Evolutionary conservation across 1,140 invertebrate species (phyloP).

Genomic region (Hestina assimilis): DNA sequence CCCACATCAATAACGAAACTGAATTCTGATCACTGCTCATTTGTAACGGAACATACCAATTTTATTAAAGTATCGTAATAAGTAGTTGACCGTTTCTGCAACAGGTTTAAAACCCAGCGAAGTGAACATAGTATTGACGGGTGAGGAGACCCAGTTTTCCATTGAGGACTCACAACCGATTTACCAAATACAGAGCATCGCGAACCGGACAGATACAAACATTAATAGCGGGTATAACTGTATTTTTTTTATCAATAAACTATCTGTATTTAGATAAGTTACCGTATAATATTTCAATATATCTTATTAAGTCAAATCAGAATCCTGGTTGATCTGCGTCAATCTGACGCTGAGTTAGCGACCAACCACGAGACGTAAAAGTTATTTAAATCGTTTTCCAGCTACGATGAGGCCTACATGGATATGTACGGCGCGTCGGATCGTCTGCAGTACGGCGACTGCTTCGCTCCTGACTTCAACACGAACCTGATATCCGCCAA

Average conservation of each 20-base stretch:
- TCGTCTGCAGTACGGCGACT: conserved; percentile 66
- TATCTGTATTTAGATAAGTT: too few species aligned
- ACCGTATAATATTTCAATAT: too few species aligned
- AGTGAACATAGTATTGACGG: conserved; percentile 66
- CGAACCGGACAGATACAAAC: conserved; percentile 45
- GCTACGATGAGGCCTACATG: conserved; percentile 67
- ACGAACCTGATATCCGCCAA: neutral
- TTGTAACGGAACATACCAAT: too few species aligned
- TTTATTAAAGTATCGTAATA: too few species aligned
- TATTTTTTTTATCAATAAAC: too few species aligned
- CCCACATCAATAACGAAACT: too few species aligned
- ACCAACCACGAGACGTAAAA: too few species aligned
- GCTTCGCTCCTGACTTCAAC: conserved; percentile 37
- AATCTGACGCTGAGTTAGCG: too few species aligned
- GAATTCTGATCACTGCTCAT: too few species aligned
- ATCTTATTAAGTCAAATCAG: too few species aligned
- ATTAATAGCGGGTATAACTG: conserved; percentile 32
- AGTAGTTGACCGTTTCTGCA: neutral
- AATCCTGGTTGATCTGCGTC: too few species aligned
- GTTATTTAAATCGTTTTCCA: conserved; percentile 21
- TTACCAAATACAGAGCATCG: conserved; percentile 55
- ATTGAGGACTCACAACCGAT: conserved; percentile 30
- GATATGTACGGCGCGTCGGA: conserved; percentile 66
- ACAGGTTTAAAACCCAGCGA: conserved; percentile 63
- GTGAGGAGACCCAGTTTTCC: conserved; percentile 29